phyloP scores from a whole-genome alignment of 2,113 vertebrate species.

The Chlorodrepanis virens region DNA sequence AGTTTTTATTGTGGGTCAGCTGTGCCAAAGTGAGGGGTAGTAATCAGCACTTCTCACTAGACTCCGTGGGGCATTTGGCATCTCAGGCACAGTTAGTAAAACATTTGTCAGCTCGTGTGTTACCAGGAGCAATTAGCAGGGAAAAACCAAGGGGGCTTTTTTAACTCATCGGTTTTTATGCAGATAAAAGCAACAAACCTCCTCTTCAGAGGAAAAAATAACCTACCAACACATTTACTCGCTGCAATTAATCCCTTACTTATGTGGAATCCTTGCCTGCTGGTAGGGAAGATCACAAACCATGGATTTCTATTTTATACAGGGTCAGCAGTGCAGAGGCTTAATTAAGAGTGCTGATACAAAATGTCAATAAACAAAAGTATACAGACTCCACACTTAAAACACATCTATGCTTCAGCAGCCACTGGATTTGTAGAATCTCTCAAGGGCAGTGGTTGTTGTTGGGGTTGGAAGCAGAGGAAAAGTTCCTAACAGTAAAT shows the following conservation, averaged over 20 bases:
- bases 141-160: background rate
- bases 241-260: background rate
- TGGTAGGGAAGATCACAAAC: background rate
- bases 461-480: background rate
- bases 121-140: background rate
- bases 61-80: background rate
- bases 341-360: background rate
- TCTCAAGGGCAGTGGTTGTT: background rate
- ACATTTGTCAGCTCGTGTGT: background rate
- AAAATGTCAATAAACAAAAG: background rate
- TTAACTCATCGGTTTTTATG: background rate
- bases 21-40: background rate
- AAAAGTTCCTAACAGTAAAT: background rate
- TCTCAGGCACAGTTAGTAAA: background rate
- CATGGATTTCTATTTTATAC: background rate
- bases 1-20: background rate
- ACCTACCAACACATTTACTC: background rate
- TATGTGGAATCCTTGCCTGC: background rate
- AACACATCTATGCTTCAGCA: background rate
- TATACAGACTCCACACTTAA: background rate
- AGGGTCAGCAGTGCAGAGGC: background rate
- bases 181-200: background rate
- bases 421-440: background rate
- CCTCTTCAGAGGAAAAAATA: background rate
- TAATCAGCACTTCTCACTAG: background rate